Conservation (phyloP, 2,113 vertebrate genomes). For the Solea senegalensis region DNA sequence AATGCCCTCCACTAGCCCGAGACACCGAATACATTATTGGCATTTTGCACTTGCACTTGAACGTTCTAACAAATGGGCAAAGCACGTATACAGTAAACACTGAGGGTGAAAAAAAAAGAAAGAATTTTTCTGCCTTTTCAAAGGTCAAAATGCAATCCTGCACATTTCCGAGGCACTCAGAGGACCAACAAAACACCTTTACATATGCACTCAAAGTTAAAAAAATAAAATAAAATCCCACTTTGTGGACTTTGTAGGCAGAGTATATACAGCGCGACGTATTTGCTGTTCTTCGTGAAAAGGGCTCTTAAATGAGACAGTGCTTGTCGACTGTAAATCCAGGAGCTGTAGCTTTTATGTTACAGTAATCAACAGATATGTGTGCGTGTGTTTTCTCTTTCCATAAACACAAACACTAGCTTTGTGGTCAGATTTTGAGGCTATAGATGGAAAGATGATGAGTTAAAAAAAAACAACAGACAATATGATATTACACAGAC, state of each 20-base stretch:
- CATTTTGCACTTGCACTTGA: conserved; percentile 33
- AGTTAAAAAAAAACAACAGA: no score
- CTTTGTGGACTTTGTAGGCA: conserved; percentile 8
- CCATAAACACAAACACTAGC: neutral
- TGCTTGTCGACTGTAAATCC: neutral
- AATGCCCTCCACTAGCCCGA: conserved; percentile 47
- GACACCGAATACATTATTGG: conserved; percentile 34
- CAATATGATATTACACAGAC: no score
- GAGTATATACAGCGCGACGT: conserved; percentile 20
- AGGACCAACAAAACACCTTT: conserved; percentile 42
- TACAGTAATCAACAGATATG: neutral
- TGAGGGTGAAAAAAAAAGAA: conserved; percentile 7
- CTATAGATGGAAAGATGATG: no score
- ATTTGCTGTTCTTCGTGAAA: conserved; percentile 22
- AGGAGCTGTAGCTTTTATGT: conserved; percentile 12
- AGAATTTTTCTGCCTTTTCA: conserved; percentile 23
- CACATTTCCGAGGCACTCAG: conserved; percentile 30
- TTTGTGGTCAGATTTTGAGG: no score
- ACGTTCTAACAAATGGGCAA: conserved; percentile 35
- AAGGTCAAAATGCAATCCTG: conserved; percentile 47
- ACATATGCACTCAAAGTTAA: conserved; percentile 23
- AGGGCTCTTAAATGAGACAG: conserved; percentile 7
- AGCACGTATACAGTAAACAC: conserved; percentile 1
- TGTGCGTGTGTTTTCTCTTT: neutral
- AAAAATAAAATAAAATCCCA: conserved; percentile 29